A percentile compares a stretch with the other conserved stretches of the same genome.
Evolutionary conservation across 2,113 vertebrate genomes (phyloP).

Genomic region (Bos javanicus): DNA sequence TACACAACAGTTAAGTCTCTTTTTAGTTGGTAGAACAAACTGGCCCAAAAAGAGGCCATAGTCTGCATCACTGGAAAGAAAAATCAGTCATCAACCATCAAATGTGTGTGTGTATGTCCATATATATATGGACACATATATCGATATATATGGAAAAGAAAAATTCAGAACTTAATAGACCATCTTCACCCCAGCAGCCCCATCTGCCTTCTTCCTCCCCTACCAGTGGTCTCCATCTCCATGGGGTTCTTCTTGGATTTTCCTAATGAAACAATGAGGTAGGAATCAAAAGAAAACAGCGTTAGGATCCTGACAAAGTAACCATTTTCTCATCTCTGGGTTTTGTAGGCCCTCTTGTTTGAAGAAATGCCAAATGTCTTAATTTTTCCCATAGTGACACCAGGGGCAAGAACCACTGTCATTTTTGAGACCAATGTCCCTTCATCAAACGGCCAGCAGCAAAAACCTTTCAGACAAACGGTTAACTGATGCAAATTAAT

Average conservation of each 20-base stretch:
- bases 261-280: slow-evolving; percentile 16
- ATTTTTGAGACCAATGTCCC: neutral
- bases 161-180: neutral
- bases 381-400: neutral
- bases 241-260: neutral
- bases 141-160: neutral
- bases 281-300: neutral
- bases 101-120: neutral
- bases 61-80: neutral
- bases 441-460: slow-evolving; percentile 12
- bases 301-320: slow-evolving; percentile 9
- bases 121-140: neutral
- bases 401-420: slow-evolving; percentile 8
- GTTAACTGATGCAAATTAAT: slow-evolving; percentile 16
- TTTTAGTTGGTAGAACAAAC: neutral
- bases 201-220: neutral
- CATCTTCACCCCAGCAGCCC: neutral
- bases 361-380: slow-evolving; percentile 16
- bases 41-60: neutral
- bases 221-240: neutral
- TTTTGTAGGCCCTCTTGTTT: slow-evolving; percentile 68
- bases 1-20: neutral
- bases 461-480: slow-evolving; percentile 13
- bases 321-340: slow-evolving; percentile 53
- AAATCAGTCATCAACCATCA: neutral